Evolutionary conservation across 37 sponge, comb jelly and placozoan species (phyloP), one percentile per base, ranked within the genome.

Genomic region (Beroe ovata): DNA sequence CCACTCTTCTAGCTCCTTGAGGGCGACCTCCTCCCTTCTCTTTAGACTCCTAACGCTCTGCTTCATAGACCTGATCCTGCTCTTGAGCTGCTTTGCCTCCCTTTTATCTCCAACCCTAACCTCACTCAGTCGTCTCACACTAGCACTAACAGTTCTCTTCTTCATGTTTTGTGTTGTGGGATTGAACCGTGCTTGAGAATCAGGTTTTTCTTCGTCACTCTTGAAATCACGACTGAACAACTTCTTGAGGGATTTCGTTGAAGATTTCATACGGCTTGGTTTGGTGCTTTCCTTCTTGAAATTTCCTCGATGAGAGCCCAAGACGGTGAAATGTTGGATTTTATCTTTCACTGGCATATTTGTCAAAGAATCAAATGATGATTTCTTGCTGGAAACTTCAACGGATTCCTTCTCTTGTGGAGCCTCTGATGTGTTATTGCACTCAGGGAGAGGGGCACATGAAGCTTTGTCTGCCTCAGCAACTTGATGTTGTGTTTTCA

Each of bases 211-310:
- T 8, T 8, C 23, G 6, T 62, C 30, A 14, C 8, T 32, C 16
- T 66, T 26, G 1, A 4, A 34, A 3, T 25, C 25, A 25, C 19
- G 18, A 30, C 32, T 11, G 1, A 66, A 14, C 35, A 25, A 30
- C 16, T 66, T 66, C 69, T 66, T 66, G 36, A 66, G 69, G 2
- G 69, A 66, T 66, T 66, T 66, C 35, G 25, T 66, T 19, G 69
- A 29, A 37, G 18, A 33, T 33, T 66, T 66, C 11, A 47, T 47
- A 6, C 11, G 6, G 54, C 54, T 47, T 47, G 6, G 54, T 16
- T 16, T 11, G 11, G 11, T 6, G 11, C 11, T 47, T 47, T 47
- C 54, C 69, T 66, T 66, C 8, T 8, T 30, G 2, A 34, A 34
- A 33, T 66, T 37, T 34, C 34, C 1, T 16, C 3, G 8, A 2